Evolutionary conservation across 2,888 invertebrate genomes (phyloP).

Genomic region (Sylvicola cinctus): DNA sequence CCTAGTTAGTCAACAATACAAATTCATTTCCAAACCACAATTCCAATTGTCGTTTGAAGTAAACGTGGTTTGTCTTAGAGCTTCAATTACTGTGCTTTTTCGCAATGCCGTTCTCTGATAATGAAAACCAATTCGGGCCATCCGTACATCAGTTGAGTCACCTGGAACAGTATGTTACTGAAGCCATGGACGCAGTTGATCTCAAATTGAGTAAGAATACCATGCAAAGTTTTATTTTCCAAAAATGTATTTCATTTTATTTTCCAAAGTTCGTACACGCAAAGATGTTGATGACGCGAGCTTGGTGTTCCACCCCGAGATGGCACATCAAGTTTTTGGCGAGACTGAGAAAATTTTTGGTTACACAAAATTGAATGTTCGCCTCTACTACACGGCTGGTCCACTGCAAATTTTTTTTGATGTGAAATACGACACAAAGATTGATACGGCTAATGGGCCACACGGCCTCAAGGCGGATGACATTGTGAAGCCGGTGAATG

Average conservation of each 20-base stretch:
- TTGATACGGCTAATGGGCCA: constrained; percentile 33
- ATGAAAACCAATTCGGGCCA: too few relatives aligned
- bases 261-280: constrained; percentile 31
- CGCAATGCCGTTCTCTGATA: too few relatives aligned
- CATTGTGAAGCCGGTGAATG: constrained; percentile 42
- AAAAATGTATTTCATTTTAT: neutral
- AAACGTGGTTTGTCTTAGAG: too few relatives aligned
- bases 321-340: constrained; percentile 88
- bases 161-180: too few relatives aligned
- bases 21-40: too few relatives aligned
- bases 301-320: constrained; percentile 51
- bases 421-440: constrained; percentile 44
- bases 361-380: constrained; percentile 61
- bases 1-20: too few relatives aligned
- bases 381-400: constrained; percentile 63
- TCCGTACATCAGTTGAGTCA: too few relatives aligned
- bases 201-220: constrained; percentile 21
- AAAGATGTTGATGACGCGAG: constrained; percentile 46
- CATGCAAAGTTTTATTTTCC: neutral
- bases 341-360: constrained; percentile 88
- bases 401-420: constrained; percentile 62
- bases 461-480: constrained; percentile 52
- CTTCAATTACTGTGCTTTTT: too few relatives aligned
- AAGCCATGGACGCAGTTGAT: constrained; percentile 20
- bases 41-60: too few relatives aligned